Evolutionary conservation across 2,888 invertebrate species (phyloP), one percentile per base, ranked within the genome.

Genomic region (Noctua comes): DNA sequence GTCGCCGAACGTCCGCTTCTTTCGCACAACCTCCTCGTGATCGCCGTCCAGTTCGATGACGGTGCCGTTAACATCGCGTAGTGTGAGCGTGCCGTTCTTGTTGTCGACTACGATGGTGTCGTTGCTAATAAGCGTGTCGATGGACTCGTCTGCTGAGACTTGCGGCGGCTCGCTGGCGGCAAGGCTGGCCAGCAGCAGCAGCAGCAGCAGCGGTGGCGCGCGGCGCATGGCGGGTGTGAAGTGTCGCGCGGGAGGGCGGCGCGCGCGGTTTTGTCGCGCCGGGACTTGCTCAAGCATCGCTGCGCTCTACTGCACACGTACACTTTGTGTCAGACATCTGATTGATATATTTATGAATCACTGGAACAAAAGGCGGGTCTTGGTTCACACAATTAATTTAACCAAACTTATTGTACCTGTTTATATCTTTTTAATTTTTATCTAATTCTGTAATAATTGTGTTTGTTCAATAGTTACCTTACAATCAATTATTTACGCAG

Each of bases 1-100:
- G 76, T 97, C 96, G 13, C 97, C 97, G 88, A 97, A 97, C 1
- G 97, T 97, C 75, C 97, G 90, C 88, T 97, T 97, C 92, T 95
- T 95, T n/a, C 97, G 91, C 70, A 97, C 95, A 51, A 97, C 91
- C 18, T 95, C 94, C 69, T 94, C 95, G 77, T 94, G 93, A 21
- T 94, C 93, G 6, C 91, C 93, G 73, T 94, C 93, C 0, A 90
- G 76, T 6, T 92, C 92, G 11, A 89, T 84, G 59, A 92, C 83
- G n/a, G 93, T 92, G 68, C 91, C 93, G 82, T 94, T 90, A 69
- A 85, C 87, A 51, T 88, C 85, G 71, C 85, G 84, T 68, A 90
- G 83, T 43, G 84, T 80, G 62, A 88, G 76, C 57, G 85, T 80
- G 8, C 80, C 82, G 69, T 89, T 84, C 40, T 83, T 73, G 31